A percentile compares a stretch with the other conserved stretches of the same genome.
Evolutionary conservation across 2,797 vertebrate species (phyloP).

Genomic region (Tamandua tetradactyla): DNA sequence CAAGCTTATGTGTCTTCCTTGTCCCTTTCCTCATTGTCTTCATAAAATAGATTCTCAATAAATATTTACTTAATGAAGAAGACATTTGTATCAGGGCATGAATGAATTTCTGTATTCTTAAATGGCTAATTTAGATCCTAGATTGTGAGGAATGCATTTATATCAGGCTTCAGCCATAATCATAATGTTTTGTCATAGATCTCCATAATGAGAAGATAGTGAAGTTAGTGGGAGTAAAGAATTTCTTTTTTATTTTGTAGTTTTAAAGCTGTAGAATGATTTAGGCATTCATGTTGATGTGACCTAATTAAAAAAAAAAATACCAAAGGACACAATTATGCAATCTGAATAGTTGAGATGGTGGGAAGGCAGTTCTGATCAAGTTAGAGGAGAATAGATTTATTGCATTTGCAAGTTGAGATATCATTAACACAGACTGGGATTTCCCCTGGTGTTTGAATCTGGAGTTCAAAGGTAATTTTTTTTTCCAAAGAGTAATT

Average conservation of each 20-base stretch:
- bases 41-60: neutral
- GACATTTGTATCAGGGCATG: neutral
- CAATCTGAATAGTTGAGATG: neutral
- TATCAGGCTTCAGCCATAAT: neutral
- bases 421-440: neutral
- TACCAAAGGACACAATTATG: neutral
- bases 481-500: neutral
- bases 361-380: neutral
- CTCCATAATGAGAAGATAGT: neutral
- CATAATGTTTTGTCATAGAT: neutral
- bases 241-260: neutral
- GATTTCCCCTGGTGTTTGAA: neutral
- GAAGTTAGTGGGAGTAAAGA: neutral
- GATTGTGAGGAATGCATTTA: neutral
- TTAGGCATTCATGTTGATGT: neutral
- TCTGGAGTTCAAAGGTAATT: constrained; percentile 4
- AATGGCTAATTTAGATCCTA: neutral
- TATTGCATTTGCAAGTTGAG: neutral
- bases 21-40: neutral
- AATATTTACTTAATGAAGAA: neutral
- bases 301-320: constrained; percentile 26
- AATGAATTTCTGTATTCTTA: neutral
- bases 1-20: neutral
- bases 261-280: constrained; percentile 3
- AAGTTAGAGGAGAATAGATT: constrained; percentile 5